Evolutionary conservation across 2,888 invertebrate genomes (phyloP), one percentile per base, ranked within the genome.

Genomic region (Cheilosia soror): DNA sequence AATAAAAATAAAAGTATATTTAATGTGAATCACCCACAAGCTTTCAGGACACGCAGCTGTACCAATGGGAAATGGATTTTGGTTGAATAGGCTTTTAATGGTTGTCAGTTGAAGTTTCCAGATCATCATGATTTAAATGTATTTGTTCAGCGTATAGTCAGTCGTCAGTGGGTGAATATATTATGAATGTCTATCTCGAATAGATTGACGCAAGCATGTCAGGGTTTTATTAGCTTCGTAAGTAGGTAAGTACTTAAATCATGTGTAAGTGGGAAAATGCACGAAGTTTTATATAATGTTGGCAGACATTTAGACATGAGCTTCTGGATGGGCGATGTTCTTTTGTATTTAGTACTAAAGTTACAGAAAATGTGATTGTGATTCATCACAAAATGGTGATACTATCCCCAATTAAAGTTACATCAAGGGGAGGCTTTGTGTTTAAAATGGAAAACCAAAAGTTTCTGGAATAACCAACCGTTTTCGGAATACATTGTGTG

Each of bases 1-100:
- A 37, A 31, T 27, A n/a, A 4, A 62, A 40, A 44, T 6, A 68
- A 42, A 20, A 51, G 29, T 51, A 31, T 40, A 31, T 40, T 51
- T 51, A 57, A 57, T 57, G 55, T 66, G 53, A 53, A n/a, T 29
- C 27, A 40, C 37, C 27, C 31, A 13, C 47, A n/a, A 33, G 33
- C 37, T 37, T 53, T 11, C 9, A 9, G 15, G 11, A 37, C 4
- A 6, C 11, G 11, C 11, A 37, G 11, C 11, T 11, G 37, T 37
- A 4, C 11, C 11, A 53, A 66, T 25, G 5, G 49, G 15, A 65
- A 65, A 25, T 65, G 49, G 27, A 27, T 27, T 27, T 5, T 6
- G 25, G 65, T 51, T 37, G 9, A 51, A 51, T 27, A 33, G 5
- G n/a, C 9, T 27, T 68, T 69, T 69, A 69, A 58, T 57, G 69